Evolutionary conservation across 64 coral and sea anemone species (phyloP), one percentile per base, ranked within the genome.

Genomic region (Astreopora myriophthalma): DNA sequence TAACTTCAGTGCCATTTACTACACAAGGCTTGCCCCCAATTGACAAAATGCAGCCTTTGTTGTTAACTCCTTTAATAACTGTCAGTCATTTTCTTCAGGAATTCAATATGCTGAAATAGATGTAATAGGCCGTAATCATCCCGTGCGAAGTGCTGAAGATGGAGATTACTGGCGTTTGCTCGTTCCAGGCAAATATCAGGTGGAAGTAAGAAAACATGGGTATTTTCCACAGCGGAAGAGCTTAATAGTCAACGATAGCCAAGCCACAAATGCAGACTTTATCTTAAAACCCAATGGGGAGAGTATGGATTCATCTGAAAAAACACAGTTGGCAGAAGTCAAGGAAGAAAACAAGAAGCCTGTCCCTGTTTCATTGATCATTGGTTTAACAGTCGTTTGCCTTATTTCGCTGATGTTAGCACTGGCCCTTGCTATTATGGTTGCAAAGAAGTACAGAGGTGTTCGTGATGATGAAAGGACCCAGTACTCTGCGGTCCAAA

Each of bases 111-210:
- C 92, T 23, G 24, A 89, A 35, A 94, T 98, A 89, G 64, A 80
- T 26, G 58, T 98, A 1, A 28, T 34, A 5, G 74, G 68, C 11
- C 82, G 85, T 27, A 52, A 51, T 19, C 96, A 98, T 72, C 24
- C 75, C 19, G 86, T 98, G 22, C 88, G 26, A 48, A 89, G 92
- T 25, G 96, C 96, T 11, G 85, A 34, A 48, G 96, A 94, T 92
- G 96, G 96, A 1, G 96, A 98, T 48, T 98, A 92, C 69, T 98
- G 96, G 96, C 92, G 96, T 19, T 44, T 98, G 22, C 88, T 98
- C 30, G 27, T 77, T 39, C 92, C 88, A 11, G 92, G 96, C 5
- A 20, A 30, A 0, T 94, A 98, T 30, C 14, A 31, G 0, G 82
- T 98, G 1, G 68, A 17, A 40, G 96, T 94, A 14, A 11, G 25